These are phyloP conservation scores for Myotis daubentonii DNA, from an alignment of 2,797 vertebrate species.

Conservation along the genomic window DNA sequence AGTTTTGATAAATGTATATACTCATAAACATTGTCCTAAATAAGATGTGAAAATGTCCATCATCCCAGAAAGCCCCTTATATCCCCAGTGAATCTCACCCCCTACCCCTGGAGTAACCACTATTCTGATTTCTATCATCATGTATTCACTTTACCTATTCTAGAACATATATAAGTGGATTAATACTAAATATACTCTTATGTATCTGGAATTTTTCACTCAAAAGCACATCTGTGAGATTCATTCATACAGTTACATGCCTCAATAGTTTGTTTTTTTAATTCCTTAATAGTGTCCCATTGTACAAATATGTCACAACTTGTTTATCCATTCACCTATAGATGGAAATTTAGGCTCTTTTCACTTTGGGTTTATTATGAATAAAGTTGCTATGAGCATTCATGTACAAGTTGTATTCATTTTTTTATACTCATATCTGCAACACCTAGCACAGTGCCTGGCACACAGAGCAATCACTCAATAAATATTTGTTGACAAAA, in stretches of 20 bases:
- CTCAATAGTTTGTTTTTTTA: background rate
- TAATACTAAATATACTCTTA: background rate
- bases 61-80: background rate
- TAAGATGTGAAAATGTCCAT: background rate
- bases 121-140: background rate
- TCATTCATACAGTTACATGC: background rate
- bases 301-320: conserved; percentile 7
- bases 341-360: background rate
- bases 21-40: background rate
- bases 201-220: background rate
- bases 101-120: background rate
- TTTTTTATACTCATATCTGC: background rate
- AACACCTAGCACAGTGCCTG: background rate
- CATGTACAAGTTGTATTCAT: background rate
- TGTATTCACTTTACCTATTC: background rate
- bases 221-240: background rate
- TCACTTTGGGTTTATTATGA: background rate
- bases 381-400: background rate
- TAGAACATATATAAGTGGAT: background rate
- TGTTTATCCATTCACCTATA: background rate
- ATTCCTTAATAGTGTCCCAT: background rate
- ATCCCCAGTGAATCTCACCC: background rate
- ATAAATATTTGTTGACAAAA: conserved; percentile 1
- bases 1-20: background rate
- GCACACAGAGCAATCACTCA: background rate